Percentiles rank a stretch among this genome's conserved stretches.
phyloP scores from a whole-genome alignment of 2,113 vertebrate species.

The Agapornis roseicollis region DNA sequence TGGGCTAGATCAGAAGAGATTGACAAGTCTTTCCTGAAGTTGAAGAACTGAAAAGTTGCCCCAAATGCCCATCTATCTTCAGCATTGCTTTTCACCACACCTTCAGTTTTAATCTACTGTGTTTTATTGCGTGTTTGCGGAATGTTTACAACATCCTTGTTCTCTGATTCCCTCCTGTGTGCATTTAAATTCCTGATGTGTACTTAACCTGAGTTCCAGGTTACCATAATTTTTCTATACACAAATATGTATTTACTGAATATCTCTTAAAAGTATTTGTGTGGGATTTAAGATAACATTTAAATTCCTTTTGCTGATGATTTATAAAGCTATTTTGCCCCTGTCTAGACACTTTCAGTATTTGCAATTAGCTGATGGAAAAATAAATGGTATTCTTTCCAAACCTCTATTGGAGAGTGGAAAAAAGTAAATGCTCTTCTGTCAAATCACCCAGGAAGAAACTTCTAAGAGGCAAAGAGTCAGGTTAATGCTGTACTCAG shows the following conservation, averaged over 20 bases:
- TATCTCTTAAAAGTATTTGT: conserved; percentile 29
- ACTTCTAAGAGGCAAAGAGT: conserved; percentile 12
- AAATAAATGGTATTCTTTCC: conserved; percentile 55
- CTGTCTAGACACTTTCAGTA: conserved; percentile 50
- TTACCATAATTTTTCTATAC: conserved; percentile 9
- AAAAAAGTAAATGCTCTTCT: conserved; percentile 38
- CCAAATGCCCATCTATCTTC: background rate
- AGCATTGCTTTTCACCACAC: background rate
- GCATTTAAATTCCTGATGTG: background rate
- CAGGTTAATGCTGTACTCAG: background rate
- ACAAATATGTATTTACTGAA: conserved; percentile 47
- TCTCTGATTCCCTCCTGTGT: background rate
- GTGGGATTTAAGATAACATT: conserved; percentile 53
- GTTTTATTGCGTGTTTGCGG: conserved; percentile 11
- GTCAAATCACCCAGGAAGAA: conserved; percentile 9
- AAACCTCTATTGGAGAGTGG: conserved; percentile 14
- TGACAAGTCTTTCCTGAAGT: background rate
- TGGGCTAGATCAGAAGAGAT: background rate
- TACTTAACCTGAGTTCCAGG: background rate
- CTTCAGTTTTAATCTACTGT: background rate
- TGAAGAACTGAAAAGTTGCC: background rate
- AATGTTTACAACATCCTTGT: background rate
- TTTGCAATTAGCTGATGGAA: conserved; percentile 62
- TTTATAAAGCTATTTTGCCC: conserved; percentile 48
- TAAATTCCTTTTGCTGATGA: conserved; percentile 46